phyloP scores from a whole-genome alignment of 2,888 invertebrate species.

The Thecophora atra region DNA sequence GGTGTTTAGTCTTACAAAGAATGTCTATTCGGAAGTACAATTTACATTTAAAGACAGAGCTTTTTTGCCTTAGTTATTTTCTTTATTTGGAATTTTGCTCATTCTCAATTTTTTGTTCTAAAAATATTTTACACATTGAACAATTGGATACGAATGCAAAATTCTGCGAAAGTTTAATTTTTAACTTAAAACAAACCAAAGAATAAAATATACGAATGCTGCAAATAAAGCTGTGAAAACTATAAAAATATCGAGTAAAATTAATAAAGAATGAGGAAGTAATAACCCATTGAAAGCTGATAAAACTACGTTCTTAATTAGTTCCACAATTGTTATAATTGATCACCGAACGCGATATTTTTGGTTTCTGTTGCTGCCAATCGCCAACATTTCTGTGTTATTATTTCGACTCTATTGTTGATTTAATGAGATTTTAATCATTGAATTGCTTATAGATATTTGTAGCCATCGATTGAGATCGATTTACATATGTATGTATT shows the following conservation, averaged over 20 bases:
- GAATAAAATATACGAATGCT: neutral
- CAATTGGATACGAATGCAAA: neutral
- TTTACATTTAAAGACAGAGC: neutral
- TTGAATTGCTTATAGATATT: neutral
- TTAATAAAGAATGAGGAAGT: neutral
- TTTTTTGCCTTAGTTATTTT: conserved; percentile 23
- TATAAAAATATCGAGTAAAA: neutral
- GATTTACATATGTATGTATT: too few species aligned
- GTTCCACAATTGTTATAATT: conserved; percentile 22
- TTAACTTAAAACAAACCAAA: neutral
- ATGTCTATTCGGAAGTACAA: too few species aligned
- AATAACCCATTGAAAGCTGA: neutral
- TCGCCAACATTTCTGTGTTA: neutral
- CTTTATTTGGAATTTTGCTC: neutral
- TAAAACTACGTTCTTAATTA: conserved; percentile 19
- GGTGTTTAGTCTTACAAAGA: too few species aligned
- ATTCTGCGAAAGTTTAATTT: neutral
- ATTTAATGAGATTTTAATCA: neutral
- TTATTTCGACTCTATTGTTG: conserved; percentile 8
- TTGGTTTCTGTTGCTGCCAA: neutral
- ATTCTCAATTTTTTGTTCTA: neutral
- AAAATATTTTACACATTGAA: neutral
- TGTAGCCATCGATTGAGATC: too few species aligned
- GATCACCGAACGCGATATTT: neutral
- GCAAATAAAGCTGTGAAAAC: neutral